Percentiles rank a stretch among this genome's conserved stretches.
These are phyloP conservation scores for Apteryx owenii DNA, from an alignment of 2,113 vertebrate genomes.

Conservation along the genomic window DNA sequence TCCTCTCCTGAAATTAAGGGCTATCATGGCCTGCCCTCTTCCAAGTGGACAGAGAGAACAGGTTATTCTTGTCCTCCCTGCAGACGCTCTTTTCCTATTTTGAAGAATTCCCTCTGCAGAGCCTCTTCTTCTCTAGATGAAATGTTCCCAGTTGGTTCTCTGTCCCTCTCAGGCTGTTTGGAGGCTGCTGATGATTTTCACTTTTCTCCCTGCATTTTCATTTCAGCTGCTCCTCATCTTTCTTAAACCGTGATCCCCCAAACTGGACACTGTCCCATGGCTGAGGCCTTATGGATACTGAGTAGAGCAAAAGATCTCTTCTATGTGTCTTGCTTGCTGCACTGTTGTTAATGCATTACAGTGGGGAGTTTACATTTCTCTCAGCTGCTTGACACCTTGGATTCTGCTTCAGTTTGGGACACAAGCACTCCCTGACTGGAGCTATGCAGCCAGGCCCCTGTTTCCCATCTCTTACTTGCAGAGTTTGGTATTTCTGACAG, in stretches of 20 bases:
- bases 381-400: background rate
- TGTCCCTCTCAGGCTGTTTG: background rate
- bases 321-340: background rate
- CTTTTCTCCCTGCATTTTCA: background rate
- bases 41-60: background rate
- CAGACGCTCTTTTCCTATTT: background rate
- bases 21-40: background rate
- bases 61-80: background rate
- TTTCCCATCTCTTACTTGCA: background rate
- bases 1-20: background rate
- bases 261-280: background rate
- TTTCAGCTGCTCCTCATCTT: background rate
- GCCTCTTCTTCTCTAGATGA: background rate
- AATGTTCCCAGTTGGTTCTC: background rate
- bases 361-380: background rate
- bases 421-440: background rate
- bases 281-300: background rate
- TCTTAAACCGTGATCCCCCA: background rate
- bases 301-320: background rate
- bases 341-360: background rate
- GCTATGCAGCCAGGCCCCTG: background rate
- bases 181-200: background rate
- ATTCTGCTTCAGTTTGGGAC: background rate
- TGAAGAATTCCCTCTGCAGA: background rate
- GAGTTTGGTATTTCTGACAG: accelerated